Evolutionary conservation across 1,140 invertebrate species (phyloP), one percentile per base, ranked within the genome.

Genomic region (Drosophila arizonae): DNA sequence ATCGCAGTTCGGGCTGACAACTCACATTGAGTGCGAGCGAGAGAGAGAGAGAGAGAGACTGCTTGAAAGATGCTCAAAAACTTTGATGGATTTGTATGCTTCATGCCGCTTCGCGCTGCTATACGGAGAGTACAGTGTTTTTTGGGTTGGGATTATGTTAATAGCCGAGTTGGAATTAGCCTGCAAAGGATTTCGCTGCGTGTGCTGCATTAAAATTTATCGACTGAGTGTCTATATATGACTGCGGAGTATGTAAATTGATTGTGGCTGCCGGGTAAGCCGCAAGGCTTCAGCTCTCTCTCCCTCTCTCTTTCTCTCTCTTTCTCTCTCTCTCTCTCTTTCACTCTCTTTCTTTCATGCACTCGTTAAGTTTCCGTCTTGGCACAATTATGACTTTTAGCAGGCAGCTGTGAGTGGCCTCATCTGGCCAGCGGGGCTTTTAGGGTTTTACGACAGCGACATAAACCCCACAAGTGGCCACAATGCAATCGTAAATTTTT

Each of bases 191-290:
- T 65, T 60, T 56, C 33, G 8, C 60, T 58, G 51, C 56, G 56
- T 60, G 72, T 52, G 72, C 55, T 51, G 62, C 62, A 76, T 76
- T 77, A 77, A 76, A 76, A 66, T 77, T 72, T 76, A 76, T 76
- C 61, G 66, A 75, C 67, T 76, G 56, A 57, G 46, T 51, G 72
- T 56, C 45, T 62, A 43, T 51, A 50, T 57, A 46, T 58, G 70
- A 66, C 28, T 62, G 46, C 52, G 21, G n/a, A 24, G 21, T 76
- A 66, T 76, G 51, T 72, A 77, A 77, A 76, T 77, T 71, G 73
- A 76, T 77, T 76, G 66, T 72, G 56, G 66, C 65, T 70, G 15
- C 28, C 1, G 56, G 55, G 5, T 30, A 71, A 66, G 54, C 55
- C 54, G 10, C 28, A 46, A 15, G 17, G 15, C 43, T 8, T 17